A percentile compares a stretch with the other conserved stretches of the same genome.
Evolutionary conservation across 2,888 invertebrate genomes (phyloP).

Genomic region (Andrena chrysosceles): DNA sequence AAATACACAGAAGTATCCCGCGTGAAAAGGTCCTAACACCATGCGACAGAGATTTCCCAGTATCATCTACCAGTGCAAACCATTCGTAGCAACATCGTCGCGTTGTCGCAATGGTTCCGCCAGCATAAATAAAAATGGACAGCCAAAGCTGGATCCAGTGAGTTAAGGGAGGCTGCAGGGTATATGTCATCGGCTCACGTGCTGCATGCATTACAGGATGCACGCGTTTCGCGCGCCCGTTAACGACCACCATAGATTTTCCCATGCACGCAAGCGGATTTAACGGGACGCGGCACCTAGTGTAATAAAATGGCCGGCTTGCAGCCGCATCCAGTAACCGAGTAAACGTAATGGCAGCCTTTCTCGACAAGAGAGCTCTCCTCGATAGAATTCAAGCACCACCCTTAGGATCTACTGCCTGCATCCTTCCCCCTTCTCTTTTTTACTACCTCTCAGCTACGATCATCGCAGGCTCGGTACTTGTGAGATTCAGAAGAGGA

Average conservation of each 20-base stretch:
- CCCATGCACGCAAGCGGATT: slow-evolving; percentile 5
- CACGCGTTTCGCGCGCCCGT: not conserved
- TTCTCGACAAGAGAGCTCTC: not conserved
- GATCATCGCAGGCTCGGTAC: slow-evolving; percentile 24
- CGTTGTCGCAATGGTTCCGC: not conserved
- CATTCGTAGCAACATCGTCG: not conserved
- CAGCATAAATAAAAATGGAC: slow-evolving; percentile 24
- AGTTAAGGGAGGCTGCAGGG: slow-evolving; percentile 6
- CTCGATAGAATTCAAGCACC: slow-evolving; percentile 41
- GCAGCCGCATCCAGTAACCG: slow-evolving; percentile 19
- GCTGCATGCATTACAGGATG: slow-evolving; percentile 19
- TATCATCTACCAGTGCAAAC: too few relatives aligned
- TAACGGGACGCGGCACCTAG: slow-evolving; percentile 8
- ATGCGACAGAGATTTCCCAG: too few relatives aligned
- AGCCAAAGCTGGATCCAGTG: not conserved
- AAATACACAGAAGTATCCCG: too few relatives aligned
- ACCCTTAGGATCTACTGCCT: slow-evolving; percentile 47
- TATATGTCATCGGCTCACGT: slow-evolving; percentile 13
- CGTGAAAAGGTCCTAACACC: too few relatives aligned
- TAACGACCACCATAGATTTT: slow-evolving; percentile 42
- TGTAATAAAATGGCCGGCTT: slow-evolving; percentile 47
- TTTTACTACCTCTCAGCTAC: slow-evolving; percentile 24
- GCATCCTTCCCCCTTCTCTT: not conserved
- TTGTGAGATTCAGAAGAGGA: slow-evolving; percentile 42
- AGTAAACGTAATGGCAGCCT: slow-evolving; percentile 26